Conservation (phyloP, 2,888 invertebrate genomes). For the Cylindroiulus punctatus region DNA sequence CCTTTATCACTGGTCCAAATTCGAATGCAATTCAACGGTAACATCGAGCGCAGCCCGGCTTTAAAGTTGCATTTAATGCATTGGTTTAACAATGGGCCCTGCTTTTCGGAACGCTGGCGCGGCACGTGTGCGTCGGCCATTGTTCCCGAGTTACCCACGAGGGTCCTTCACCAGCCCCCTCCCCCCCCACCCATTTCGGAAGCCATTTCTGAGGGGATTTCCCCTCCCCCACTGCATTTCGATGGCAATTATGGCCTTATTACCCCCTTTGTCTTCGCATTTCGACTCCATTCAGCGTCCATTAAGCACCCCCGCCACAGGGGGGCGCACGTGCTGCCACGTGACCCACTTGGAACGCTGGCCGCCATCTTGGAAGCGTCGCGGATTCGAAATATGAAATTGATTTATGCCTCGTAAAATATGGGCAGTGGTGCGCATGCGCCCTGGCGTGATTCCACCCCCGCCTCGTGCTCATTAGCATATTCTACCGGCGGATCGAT, state of each 20-base stretch:
- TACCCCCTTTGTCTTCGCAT: not conserved
- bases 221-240: not conserved
- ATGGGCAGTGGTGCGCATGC: not conserved
- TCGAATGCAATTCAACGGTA: too few relatives aligned
- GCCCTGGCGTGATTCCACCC: not conserved
- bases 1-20: too few relatives aligned
- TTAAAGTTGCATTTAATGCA: not conserved
- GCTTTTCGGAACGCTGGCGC: not conserved
- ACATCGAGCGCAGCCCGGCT: too few relatives aligned
- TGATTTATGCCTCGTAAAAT: slow-evolving; percentile 35
- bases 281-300: not conserved
- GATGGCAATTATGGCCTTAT: not conserved
- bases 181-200: not conserved
- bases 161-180: not conserved
- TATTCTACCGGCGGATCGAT: not conserved
- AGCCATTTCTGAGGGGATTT: not conserved
- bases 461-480: slow-evolving; percentile 10
- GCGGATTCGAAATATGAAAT: not conserved
- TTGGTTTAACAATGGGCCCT: not conserved
- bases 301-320: slow-evolving; percentile 1
- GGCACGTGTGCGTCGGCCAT: not conserved
- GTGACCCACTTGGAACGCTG: too few relatives aligned
- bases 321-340: not conserved
- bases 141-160: not conserved
- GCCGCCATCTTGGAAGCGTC: too few relatives aligned